Evolutionary conservation across 2,888 invertebrate species (phyloP).

Genomic region (Microchrysa polita): DNA sequence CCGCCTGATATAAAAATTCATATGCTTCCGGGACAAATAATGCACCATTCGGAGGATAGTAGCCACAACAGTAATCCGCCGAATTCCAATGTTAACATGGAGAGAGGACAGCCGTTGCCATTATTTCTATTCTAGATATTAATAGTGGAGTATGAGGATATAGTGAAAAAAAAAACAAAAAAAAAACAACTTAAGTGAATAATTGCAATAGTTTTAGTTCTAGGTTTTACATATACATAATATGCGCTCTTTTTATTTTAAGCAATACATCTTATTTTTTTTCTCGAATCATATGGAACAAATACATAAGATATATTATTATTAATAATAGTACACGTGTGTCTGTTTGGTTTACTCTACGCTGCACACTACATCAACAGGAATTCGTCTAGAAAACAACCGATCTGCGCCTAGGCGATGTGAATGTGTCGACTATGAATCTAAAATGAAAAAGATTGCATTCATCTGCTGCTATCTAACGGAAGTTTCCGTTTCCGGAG

Average conservation of each 20-base stretch:
- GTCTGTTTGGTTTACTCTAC: background rate
- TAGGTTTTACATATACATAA: conserved; percentile 33
- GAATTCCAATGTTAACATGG: conserved; percentile 1
- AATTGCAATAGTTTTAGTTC: conserved; percentile 18
- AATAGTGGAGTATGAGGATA: background rate
- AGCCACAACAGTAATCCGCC: conserved; percentile 21
- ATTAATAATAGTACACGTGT: too few relatives aligned
- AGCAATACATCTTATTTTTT: conserved; percentile 33
- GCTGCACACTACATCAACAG: too few relatives aligned
- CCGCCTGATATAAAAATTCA: conserved; percentile 31
- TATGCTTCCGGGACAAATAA: conserved; percentile 25
- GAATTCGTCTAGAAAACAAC: background rate
- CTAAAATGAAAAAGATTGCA: conserved; percentile 34
- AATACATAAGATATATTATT: conserved; percentile 10
- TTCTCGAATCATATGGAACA: conserved; percentile 15
- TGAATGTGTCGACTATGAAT: conserved; percentile 26
- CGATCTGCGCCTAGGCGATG: too few relatives aligned
- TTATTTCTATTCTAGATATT: conserved; percentile 28
- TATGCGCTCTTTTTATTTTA: conserved; percentile 26
- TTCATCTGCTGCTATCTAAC: conserved; percentile 35
- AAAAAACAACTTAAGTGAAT: conserved; percentile 12
- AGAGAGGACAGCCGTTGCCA: conserved; percentile 21
- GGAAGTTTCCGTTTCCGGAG: conserved; percentile 13
- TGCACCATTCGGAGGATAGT: conserved; percentile 17
- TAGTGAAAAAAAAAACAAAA: background rate